These are phyloP conservation scores for Xylophagus ater DNA, from an alignment of 2,888 invertebrate species.

Conservation along the genomic window DNA sequence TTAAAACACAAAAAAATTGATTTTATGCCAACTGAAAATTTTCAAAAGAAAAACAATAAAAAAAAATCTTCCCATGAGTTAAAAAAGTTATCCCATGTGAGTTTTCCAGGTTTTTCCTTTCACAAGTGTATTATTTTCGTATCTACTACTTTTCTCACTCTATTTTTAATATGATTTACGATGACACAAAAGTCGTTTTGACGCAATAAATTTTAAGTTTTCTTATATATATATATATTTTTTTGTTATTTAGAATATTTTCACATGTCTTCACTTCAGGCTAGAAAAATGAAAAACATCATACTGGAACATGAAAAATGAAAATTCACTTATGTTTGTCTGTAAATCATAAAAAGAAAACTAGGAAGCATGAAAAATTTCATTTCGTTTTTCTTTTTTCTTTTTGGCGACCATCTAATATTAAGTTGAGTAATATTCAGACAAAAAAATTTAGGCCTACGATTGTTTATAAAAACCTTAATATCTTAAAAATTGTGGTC, in stretches of 20 bases:
- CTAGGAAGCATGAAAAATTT: too few species aligned
- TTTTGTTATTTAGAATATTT: background rate
- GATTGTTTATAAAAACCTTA: too few species aligned
- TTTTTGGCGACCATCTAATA: too few species aligned
- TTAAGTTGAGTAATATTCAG: too few species aligned
- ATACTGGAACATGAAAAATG: background rate
- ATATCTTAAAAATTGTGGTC: too few species aligned
- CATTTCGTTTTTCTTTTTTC: too few species aligned
- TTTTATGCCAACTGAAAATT: background rate
- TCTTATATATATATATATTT: background rate
- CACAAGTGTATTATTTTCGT: slow-evolving; percentile 6
- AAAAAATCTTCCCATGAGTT: background rate
- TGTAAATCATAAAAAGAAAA: background rate
- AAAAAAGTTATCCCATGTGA: background rate
- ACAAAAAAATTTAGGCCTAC: too few species aligned
- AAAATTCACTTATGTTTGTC: slow-evolving; percentile 1
- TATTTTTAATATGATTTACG: slow-evolving; percentile 10
- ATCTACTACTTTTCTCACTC: slow-evolving; percentile 10
- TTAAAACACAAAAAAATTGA: background rate
- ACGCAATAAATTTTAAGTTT: slow-evolving; percentile 9
- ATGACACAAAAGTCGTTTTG: slow-evolving; percentile 7
- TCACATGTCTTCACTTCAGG: background rate
- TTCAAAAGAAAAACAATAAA: background rate
- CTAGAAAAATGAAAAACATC: too few species aligned
- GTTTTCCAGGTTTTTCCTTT: background rate